Evolutionary conservation across 2,888 invertebrate species (phyloP), one percentile per base, ranked within the genome.

Genomic region (Tenthredo amoena): DNA sequence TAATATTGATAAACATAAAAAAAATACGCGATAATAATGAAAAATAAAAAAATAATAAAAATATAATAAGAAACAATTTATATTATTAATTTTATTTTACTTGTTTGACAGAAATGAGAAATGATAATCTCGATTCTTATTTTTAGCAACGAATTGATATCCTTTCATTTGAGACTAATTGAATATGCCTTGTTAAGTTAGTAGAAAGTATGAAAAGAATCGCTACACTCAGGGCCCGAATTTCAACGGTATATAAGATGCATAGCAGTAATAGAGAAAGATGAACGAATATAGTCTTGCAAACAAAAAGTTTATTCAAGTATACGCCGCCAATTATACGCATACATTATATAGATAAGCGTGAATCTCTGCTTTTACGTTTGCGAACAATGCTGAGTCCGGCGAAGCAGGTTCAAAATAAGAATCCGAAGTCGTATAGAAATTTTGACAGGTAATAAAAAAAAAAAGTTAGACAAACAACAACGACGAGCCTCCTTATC

Each of bases 281-380:
- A 55, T n/a, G 7, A 55, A 55, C 55, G 55, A 55, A n/a, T 55
- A 55, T 55, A n/a, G 6, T 2, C 6, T 55, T n/a, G n/a, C 6
- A n/a, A 55, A 55, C 55, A n/a, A 55, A 55, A 55, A n/a, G 55
- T 55, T n/a, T n/a, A 55, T 55, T 55, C n/a, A 55, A n/a, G n/a
- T n/a, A n/a, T 55, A n/a, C n/a, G n/a, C 55, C 55, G 55, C 55
- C 10, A 55, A 55, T 55, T 55, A 55, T 55, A 55, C 26, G n/a
- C 10, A 62, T 62, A 10, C 7, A 31, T 62, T 21, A 31, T 62
- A 12, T 10, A 62, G 62, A 62, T 62, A 62, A 62, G 62, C 26
- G 21, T 12, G 4, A 31, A 26, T 62, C 62, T 62, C 21, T 9
- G 26, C 62, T 26, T 12, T 26, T 26, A 62, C 2, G 12, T 26